Evolutionary conservation across 2,888 invertebrate species (phyloP).

Genomic region (Calameuta filiformis): DNA sequence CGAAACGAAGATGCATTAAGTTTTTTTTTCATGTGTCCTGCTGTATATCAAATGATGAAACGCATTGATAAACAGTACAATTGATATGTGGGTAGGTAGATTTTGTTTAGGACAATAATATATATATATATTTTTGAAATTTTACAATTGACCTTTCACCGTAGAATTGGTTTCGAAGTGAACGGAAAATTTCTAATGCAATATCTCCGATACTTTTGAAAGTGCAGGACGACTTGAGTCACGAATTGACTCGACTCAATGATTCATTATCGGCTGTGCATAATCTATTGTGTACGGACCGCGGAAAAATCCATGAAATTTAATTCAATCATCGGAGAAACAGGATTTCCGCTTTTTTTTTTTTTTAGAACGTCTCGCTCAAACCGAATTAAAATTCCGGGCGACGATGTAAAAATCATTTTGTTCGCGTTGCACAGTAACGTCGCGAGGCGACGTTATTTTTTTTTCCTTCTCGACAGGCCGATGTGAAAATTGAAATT

Average conservation of each 20-base stretch:
- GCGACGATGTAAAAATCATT: not conserved
- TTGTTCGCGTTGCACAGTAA: not conserved
- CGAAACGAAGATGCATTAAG: not conserved
- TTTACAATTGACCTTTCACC: not conserved
- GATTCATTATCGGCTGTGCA: not conserved
- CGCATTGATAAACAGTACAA: not conserved
- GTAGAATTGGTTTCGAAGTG: not conserved
- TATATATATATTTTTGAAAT: not conserved
- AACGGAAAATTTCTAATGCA: not conserved
- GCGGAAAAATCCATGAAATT: not conserved
- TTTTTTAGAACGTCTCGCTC: not conserved
- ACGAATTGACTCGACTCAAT: not conserved
- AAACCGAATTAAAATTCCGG: not conserved
- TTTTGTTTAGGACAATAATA: not conserved
- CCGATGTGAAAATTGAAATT: not conserved
- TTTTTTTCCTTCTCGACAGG: not conserved
- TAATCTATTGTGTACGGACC: not conserved
- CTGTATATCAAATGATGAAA: not conserved
- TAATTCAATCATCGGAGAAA: not conserved
- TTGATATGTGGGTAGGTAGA: not conserved
- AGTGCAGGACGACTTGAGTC: not conserved
- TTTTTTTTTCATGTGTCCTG: not conserved
- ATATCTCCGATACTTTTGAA: not conserved
- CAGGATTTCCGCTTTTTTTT: not conserved
- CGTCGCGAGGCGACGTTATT: not conserved